Evolutionary conservation across 2,888 invertebrate species (phyloP), one percentile per base, ranked within the genome.

Genomic region (Vesta saturnalis): DNA sequence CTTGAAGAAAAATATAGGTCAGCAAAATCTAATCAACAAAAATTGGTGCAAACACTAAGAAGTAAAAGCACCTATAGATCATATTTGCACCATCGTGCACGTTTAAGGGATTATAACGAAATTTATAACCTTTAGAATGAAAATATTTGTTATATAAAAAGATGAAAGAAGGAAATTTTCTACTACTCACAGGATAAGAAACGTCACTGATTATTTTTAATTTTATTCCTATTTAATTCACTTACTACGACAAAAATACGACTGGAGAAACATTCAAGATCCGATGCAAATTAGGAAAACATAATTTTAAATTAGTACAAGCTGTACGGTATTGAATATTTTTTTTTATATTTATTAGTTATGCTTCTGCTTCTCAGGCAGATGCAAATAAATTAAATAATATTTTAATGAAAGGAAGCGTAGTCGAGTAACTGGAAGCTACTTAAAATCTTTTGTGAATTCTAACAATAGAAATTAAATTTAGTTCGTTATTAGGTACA

Each of bases 21-120:
- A 35, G 30, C 19, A 56, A 56, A 56, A 56, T 22, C 35, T 35
- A 56, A 56, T 56, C 56, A 35, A 56, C 30, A 56, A 56, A 56
- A 35, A 56, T 56, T 56, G 56, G 18, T 52, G 19, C 52, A 52
- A 52, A 52, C 52, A 19, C 8, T 52, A 52, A 52, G 52, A 52
- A 52, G 52, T 52, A 21, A 52, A 52, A 52, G 19, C 52, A 52
- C 19, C 52, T 12, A 52, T 52, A 52, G 52, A 52, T 52, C 52
- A 52, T 21, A 19, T 19, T 52, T 52, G 52, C 52, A 19, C n/a
- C 19, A 21, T 5, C 19, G n/a, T 52, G 19, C 52, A 52, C 52
- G 21, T 52, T 19, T 52, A 52, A 18, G 19, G 52, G 52, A 52
- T 52, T 52, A 52, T 18, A 19, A 52, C 19, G 19, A 18, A 52